Evolutionary conservation across 2,888 invertebrate genomes (phyloP), one percentile per base, ranked within the genome.

Genomic region (Mesorhabditis sp.): DNA sequence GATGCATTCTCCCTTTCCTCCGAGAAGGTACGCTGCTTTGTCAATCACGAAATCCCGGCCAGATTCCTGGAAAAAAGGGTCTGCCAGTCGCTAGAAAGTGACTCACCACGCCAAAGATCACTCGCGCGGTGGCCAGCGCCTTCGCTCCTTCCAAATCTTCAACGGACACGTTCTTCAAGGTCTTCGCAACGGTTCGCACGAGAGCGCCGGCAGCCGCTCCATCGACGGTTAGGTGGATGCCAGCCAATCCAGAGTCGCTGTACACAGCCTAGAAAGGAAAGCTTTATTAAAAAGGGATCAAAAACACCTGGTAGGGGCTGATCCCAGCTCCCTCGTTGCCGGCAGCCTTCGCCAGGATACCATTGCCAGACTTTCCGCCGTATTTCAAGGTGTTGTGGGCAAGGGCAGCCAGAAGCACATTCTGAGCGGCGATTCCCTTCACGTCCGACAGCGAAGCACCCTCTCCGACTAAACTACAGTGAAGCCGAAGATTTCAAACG

Each of bases 151-250:
- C 74, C 45, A 76, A 66, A 45, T 76, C 76, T 15, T 64, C 62
- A 5, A 70, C 70, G 28, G 78, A 78, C 62, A 83, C 71, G 28
- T 74, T 68, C 64, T 81, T 82, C 43, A 83, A 64, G 4, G 77
- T 78, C 43, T 70, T 70, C 13, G 74, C 77, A 44, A 80, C 80
- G 28, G 76, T 70, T 10, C 71, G 62, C 28, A 84, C 76, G 45
- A 67, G 68, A 5, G 72, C 70, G 6, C 69, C 71, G 42, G 74
- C 71, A 13, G 77, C 65, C 41, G 67, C 6, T 4, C 77, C 79
- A 5, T 83, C 79, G 4, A 77, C 76, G 7, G 76, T 77, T 41
- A 83, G 28, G 70, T 84, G 82, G 28, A 83, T 76, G 62, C 83
- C 83, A 15, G 74, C 81, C 4, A 83, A 72, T 64, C 84, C 83